Percentiles rank a stretch among this genome's conserved stretches.
Evolutionary conservation across 1,140 invertebrate genomes (phyloP).

Genomic region (Cydia pomonella): DNA sequence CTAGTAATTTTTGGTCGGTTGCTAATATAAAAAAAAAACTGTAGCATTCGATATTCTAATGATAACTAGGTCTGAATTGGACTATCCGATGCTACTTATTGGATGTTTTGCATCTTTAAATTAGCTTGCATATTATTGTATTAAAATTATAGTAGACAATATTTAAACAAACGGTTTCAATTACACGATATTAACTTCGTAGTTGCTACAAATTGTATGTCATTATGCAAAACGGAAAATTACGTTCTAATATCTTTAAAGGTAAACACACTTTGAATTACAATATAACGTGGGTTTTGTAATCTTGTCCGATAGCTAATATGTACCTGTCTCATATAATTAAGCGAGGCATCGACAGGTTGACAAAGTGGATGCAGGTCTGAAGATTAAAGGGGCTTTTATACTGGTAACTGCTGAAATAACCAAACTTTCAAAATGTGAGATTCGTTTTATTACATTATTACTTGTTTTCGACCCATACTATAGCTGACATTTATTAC

Average conservation of each 20-base stretch:
- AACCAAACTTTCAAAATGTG: not conserved
- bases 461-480: too few species aligned
- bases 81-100: too few species aligned
- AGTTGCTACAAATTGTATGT: conserved; percentile 9
- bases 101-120: too few species aligned
- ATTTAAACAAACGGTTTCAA: not conserved
- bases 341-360: conserved; percentile 24
- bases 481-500: too few species aligned
- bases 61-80: too few species aligned
- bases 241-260: conserved; percentile 20
- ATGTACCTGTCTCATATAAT: conserved; percentile 28
- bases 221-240: conserved; percentile 20
- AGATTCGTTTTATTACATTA: too few species aligned
- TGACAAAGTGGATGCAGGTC: conserved; percentile 7
- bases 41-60: too few species aligned
- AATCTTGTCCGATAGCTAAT: conserved; percentile 28
- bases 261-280: conserved; percentile 15
- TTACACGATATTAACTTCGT: conserved; percentile 12
- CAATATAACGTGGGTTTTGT: conserved; percentile 31
- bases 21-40: too few species aligned
- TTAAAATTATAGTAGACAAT: not conserved
- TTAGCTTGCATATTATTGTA: not conserved
- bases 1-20: too few species aligned
- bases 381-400: conserved; percentile 11
- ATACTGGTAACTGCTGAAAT: not conserved